Base-by-base conservation (phyloP, 2,113 vertebrate genomes). In the Myiozetetes cayanensis region DNA sequence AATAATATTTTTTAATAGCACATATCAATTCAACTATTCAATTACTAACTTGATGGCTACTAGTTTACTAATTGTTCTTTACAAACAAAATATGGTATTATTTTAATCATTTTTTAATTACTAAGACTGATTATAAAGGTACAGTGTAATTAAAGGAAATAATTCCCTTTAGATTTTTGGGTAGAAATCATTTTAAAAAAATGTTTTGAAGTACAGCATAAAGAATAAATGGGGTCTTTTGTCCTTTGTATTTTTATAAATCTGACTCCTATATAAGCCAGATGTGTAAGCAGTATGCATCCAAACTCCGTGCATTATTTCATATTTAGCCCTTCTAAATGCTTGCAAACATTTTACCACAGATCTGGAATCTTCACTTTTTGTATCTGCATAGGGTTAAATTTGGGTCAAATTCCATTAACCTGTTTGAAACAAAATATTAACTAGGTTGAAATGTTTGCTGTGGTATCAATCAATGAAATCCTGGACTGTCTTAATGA, bases 401-500 rank as follows among this genome's bases (percentile, higher is more conserved):
- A 88, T 56, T 35, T 44, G 16, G 89, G 90, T 93, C 90, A 94
- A 93, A 96, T 79, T 87, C 84, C 89, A 92, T 28, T 1, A 86
- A 63, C 46, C 9, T 76, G 18, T 52, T 59, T 76, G 49, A 91
- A 93, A 95, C 65, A 94, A 96, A 94, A 66, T 74, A 95, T 96
- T 96, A 95, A 94, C 81, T 63, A 88, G 49, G 22, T 50, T 81
- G 79, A 94, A 90, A 92, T 71, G 21, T 94, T 96, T 89, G 79
- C 77, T 75, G 47, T 52, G 47, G 47, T 49, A 82, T 92, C 71
- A 85, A 87, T 96, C 93, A 96, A 44, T 85, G 58, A 94, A 82
- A 79, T 13, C n/a, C 16, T 68, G 19, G 12, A 47, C 49, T 53
- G 12, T 37, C 70, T 72, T 82, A 59, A 52, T 65, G 14, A 61